Evolutionary conservation across 1,140 invertebrate species (phyloP).

Genomic region (Drosophila sp.): DNA sequence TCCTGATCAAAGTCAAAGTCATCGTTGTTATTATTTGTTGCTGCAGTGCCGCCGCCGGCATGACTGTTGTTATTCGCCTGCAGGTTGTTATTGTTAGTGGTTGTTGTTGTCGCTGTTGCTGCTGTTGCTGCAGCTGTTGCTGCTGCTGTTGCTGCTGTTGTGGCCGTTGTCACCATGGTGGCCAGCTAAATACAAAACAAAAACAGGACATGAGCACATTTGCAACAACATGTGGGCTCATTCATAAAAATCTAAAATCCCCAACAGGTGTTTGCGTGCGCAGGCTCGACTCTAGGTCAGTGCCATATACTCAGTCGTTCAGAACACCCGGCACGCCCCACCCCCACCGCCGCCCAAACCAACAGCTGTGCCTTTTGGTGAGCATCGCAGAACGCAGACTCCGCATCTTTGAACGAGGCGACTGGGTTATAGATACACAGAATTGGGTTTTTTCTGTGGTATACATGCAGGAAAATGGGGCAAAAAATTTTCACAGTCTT

Average conservation of each 20-base stretch:
- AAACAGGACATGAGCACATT: slow-evolving; percentile 34
- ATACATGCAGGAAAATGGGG: slow-evolving; percentile 75
- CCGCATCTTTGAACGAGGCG: slow-evolving; percentile 63
- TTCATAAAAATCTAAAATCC: slow-evolving; percentile 53
- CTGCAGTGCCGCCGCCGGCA: slow-evolving; percentile 82
- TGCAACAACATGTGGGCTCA: slow-evolving; percentile 56
- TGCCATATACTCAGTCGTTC: slow-evolving; percentile 37
- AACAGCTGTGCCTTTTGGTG: slow-evolving; percentile 56
- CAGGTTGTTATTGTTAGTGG: slow-evolving; percentile 67
- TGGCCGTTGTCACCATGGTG: slow-evolving; percentile 77
- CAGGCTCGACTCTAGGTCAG: slow-evolving; percentile 73
- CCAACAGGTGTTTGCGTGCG: slow-evolving; percentile 78
- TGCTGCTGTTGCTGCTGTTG: slow-evolving; percentile 26
- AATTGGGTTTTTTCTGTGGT: slow-evolving; percentile 68
- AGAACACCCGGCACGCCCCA: background rate
- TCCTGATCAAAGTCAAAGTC: slow-evolving; percentile 84
- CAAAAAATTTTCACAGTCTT: slow-evolving; percentile 75
- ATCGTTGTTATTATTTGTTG: slow-evolving; percentile 71
- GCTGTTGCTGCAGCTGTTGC: slow-evolving; percentile 29
- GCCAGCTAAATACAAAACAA: slow-evolving; percentile 58
- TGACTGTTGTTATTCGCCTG: slow-evolving; percentile 69
- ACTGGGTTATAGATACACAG: slow-evolving; percentile 81
- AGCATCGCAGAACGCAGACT: slow-evolving; percentile 81
- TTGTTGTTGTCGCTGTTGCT: slow-evolving; percentile 43
- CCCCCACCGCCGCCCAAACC: background rate